phyloP scores from a whole-genome alignment of 1,140 invertebrate species.

The Coenobita brevimanus region DNA sequence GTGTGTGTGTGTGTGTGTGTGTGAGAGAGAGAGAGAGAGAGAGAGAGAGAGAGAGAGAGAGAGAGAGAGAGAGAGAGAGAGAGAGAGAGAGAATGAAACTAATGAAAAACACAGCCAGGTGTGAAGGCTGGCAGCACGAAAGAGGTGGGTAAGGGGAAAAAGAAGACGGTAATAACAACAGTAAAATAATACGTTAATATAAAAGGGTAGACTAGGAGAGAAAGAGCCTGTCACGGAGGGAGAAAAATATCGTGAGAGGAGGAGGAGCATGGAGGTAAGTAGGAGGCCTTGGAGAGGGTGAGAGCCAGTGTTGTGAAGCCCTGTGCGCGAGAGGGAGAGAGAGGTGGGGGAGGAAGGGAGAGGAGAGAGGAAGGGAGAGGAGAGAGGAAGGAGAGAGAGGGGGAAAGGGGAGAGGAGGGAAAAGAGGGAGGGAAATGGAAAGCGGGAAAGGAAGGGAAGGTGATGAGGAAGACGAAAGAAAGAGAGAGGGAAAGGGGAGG shows the following conservation, averaged over 20 bases:
- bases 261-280: background rate
- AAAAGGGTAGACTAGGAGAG: background rate
- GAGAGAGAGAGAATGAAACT: background rate
- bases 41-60: background rate
- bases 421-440: background rate
- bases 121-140: background rate
- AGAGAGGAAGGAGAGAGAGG: background rate
- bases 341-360: background rate
- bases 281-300: background rate
- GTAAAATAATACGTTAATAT: background rate
- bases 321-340: background rate
- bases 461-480: background rate
- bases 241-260: background rate
- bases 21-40: background rate
- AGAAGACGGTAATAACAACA: background rate
- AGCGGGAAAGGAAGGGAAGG: background rate
- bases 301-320: background rate
- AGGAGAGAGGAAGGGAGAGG: background rate
- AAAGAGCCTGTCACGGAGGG: background rate
- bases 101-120: no score
- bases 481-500: no score
- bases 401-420: background rate
- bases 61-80: background rate
- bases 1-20: background rate
- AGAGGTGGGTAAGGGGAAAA: background rate